Evolutionary conservation across 2,888 invertebrate genomes (phyloP).

Genomic region (Tribolium freemani): DNA sequence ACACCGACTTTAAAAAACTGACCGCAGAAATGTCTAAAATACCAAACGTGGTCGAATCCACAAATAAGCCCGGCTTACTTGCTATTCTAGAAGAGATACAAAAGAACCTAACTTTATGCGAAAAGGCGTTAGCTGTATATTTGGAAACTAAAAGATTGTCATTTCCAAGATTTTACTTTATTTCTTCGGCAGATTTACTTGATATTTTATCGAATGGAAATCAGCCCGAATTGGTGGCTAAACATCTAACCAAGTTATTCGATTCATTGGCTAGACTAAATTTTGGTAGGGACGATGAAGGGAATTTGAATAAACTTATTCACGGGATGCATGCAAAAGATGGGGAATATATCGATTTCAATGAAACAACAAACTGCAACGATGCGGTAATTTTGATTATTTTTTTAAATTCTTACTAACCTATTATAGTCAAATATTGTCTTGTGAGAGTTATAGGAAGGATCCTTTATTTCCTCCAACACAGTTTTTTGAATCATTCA

Average conservation of each 20-base stretch:
- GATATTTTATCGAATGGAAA: conserved; percentile 97
- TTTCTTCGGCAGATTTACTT: conserved; percentile 94
- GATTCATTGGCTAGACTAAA: conserved; percentile 93
- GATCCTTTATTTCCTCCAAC: no score
- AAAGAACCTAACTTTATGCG: conserved; percentile 89
- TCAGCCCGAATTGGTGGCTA: conserved; percentile 88
- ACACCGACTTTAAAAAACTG: conserved; percentile 89
- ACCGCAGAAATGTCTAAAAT: conserved; percentile 84
- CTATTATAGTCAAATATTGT: no score
- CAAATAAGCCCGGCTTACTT: conserved; percentile 87
- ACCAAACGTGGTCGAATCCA: conserved; percentile 91
- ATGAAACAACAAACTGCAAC: conserved; percentile 83
- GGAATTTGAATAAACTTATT: conserved; percentile 73
- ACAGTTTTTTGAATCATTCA: no score
- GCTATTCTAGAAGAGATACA: conserved; percentile 86
- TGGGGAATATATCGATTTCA: conserved; percentile 91
- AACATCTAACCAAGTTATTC: conserved; percentile 94
- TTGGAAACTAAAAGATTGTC: conserved; percentile 96
- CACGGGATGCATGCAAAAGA: conserved; percentile 94
- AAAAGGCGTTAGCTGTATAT: conserved; percentile 97
- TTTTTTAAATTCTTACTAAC: no score
- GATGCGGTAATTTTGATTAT: conserved; percentile 89
- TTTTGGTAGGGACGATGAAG: conserved; percentile 76
- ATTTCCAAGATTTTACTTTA: conserved; percentile 97
- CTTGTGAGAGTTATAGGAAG: no score